Percentiles rank a stretch among this genome's conserved stretches.
These are phyloP conservation scores for Tarsius wallacei DNA, from an alignment of 2,797 vertebrate genomes.

Conservation along the genomic window DNA sequence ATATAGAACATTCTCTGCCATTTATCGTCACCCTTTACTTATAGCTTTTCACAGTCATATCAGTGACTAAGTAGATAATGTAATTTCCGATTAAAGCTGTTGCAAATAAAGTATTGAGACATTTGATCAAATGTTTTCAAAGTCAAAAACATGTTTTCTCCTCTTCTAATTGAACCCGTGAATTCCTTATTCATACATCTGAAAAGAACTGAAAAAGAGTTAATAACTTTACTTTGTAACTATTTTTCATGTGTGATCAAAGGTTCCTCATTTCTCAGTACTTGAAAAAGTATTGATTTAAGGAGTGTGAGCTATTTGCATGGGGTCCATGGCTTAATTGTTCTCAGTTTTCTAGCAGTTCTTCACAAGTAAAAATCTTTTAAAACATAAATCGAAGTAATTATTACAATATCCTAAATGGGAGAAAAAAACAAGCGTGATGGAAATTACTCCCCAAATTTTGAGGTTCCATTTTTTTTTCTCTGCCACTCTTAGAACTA, in stretches of 20 bases:
- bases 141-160: conserved; percentile 58
- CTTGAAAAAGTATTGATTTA: conserved; percentile 51
- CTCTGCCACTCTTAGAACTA: conserved; percentile 33
- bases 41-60: conserved; percentile 45
- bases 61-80: conserved; percentile 63
- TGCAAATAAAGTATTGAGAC: conserved; percentile 66
- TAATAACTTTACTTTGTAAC: conserved; percentile 30
- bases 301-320: not conserved
- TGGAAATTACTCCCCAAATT: conserved; percentile 7
- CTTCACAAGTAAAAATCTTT: conserved; percentile 50
- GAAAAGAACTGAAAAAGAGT: not conserved
- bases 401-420: conserved; percentile 50
- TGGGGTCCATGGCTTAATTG: not conserved
- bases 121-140: conserved; percentile 75
- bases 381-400: conserved; percentile 52
- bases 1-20: conserved; percentile 35
- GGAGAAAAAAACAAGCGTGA: conserved; percentile 51
- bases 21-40: conserved; percentile 63
- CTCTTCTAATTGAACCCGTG: conserved; percentile 64
- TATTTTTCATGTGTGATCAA: conserved; percentile 44
- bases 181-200: conserved; percentile 41
- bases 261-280: conserved; percentile 41
- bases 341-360: conserved; percentile 20
- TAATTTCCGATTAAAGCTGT: conserved; percentile 65
- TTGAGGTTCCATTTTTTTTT: conserved; percentile 3